A percentile compares a stretch with the other conserved stretches of the same genome.
These are phyloP conservation scores for Schizaphis graminum DNA, from an alignment of 2,888 invertebrate genomes.

Conservation along the genomic window DNA sequence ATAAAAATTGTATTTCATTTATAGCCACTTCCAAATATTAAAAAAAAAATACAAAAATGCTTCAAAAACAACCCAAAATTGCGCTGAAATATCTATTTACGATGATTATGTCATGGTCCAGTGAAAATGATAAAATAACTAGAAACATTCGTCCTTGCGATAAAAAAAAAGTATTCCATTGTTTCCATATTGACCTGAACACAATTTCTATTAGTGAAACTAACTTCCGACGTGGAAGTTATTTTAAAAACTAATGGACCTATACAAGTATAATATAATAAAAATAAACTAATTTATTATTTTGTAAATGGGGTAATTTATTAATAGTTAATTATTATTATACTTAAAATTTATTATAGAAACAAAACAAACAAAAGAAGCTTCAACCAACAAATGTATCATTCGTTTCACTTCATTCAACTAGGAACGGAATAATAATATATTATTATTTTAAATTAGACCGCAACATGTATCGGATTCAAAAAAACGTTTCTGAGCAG, in stretches of 20 bases:
- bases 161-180: slow-evolving; percentile 51
- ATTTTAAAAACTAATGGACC: neutral
- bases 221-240: slow-evolving; percentile 43
- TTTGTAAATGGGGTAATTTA: neutral
- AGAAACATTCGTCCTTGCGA: slow-evolving; percentile 54
- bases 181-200: slow-evolving; percentile 60
- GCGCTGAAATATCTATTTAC: slow-evolving; percentile 2
- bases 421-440: neutral
- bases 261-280: neutral
- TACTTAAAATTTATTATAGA: neutral
- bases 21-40: neutral
- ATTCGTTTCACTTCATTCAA: neutral
- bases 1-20: neutral
- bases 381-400: neutral
- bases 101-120: slow-evolving; percentile 58
- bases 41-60: neutral
- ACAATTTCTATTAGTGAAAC: slow-evolving; percentile 46
- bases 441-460: neutral
- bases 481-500: neutral
- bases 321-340: neutral
- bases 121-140: slow-evolving; percentile 49
- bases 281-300: neutral
- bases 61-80: slow-evolving; percentile 39
- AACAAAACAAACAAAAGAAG: neutral
- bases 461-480: neutral